Percentiles rank a stretch among this genome's conserved stretches.
Evolutionary conservation across 2,888 invertebrate genomes (phyloP).

Genomic region (Tribolium freemani): DNA sequence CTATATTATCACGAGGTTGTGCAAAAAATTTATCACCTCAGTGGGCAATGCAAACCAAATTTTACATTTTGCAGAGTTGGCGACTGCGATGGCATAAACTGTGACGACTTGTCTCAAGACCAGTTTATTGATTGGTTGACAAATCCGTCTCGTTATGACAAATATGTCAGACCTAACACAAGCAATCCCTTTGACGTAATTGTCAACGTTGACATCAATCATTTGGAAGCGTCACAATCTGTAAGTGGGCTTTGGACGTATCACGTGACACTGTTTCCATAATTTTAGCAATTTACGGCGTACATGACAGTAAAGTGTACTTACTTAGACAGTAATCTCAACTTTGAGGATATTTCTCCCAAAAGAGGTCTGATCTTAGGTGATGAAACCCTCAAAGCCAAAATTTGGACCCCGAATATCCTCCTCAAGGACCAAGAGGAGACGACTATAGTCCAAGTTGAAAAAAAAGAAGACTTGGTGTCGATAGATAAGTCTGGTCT

Average conservation of each 20-base stretch:
- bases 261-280: neutral
- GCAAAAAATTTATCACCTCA: neutral
- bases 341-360: constrained; percentile 78
- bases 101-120: constrained; percentile 76
- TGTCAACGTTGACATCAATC: constrained; percentile 84
- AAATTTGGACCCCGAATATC: constrained; percentile 88
- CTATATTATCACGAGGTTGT: neutral
- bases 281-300: constrained; percentile 83
- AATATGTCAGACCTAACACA: constrained; percentile 78
- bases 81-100: constrained; percentile 42
- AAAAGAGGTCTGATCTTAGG: constrained; percentile 79
- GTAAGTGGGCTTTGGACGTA: constrained; percentile 16
- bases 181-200: constrained; percentile 78
- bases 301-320: constrained; percentile 85
- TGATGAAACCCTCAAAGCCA: constrained; percentile 77
- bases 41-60: too few species aligned
- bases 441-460: constrained; percentile 84
- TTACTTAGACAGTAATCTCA: constrained; percentile 82
- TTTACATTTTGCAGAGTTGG: too few species aligned
- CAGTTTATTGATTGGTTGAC: constrained; percentile 80
- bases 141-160: constrained; percentile 83
- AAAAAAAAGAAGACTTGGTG: constrained; percentile 82
- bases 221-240: constrained; percentile 83
- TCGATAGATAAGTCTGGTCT: constrained; percentile 87
- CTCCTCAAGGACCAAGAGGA: constrained; percentile 83